These are phyloP conservation scores for Helostoma temminkii DNA, from an alignment of 2,797 vertebrate genomes.

Conservation along the genomic window DNA sequence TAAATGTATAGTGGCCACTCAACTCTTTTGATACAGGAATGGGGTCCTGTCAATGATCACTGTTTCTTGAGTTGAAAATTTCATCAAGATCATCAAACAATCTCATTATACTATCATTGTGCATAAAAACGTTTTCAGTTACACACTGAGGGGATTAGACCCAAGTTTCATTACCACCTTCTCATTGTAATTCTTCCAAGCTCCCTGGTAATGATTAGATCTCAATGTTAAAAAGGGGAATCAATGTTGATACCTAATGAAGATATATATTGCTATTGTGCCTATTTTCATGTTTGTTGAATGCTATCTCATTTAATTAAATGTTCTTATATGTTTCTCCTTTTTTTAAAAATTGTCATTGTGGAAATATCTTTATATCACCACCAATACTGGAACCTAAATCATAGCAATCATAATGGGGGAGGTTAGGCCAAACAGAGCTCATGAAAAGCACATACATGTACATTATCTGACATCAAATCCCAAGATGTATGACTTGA, in stretches of 20 bases:
- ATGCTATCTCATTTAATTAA: conserved; percentile 28
- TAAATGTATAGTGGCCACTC: not conserved
- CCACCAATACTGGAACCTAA: conserved; percentile 3
- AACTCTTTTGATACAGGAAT: conserved; percentile 10
- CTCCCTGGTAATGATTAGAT: conserved; percentile 54
- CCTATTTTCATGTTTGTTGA: conserved; percentile 15
- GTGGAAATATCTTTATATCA: conserved; percentile 22
- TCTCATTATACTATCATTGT: conserved; percentile 48
- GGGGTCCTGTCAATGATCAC: conserved; percentile 4
- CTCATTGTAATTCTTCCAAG: conserved; percentile 52
- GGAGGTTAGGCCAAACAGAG: conserved; percentile 37
- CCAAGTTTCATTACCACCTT: conserved; percentile 62
- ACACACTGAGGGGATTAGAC: conserved; percentile 55
- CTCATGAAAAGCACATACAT: conserved; percentile 38
- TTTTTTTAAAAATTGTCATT: conserved; percentile 27
- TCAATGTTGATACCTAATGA: conserved; percentile 33
- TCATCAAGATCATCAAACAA: conserved; percentile 52
- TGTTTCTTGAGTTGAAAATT: conserved; percentile 35
- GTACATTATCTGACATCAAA: conserved; percentile 52
- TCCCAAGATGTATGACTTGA: conserved; percentile 41
- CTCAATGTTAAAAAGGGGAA: conserved; percentile 45
- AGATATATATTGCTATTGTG: conserved; percentile 29
- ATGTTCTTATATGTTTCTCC: conserved; percentile 6
- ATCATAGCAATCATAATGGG: conserved; percentile 4
- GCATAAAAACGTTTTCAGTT: conserved; percentile 57